Evolutionary conservation across 1,140 invertebrate genomes (phyloP).

Genomic region (Ostrea edulis): DNA sequence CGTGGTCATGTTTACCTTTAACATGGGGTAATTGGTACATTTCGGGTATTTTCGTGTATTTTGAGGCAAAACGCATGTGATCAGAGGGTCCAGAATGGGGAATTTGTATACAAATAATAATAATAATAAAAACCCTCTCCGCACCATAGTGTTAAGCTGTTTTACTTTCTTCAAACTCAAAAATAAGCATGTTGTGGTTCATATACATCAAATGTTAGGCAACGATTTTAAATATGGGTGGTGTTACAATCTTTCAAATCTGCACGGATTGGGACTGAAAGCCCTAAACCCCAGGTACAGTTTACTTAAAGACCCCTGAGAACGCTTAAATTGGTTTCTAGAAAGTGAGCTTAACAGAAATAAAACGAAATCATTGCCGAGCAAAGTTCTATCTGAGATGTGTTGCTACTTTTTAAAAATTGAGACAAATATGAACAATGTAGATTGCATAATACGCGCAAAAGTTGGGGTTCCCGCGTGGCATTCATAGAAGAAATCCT

Average conservation of each 20-base stretch:
- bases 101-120: too few relatives aligned
- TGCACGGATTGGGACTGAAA: background rate
- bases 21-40: too few relatives aligned
- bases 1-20: too few relatives aligned
- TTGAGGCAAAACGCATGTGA: too few relatives aligned
- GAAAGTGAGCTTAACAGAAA: background rate
- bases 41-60: too few relatives aligned
- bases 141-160: too few relatives aligned
- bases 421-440: conserved; percentile 9
- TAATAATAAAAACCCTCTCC: too few relatives aligned
- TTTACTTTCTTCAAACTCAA: too few relatives aligned
- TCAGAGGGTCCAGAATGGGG: too few relatives aligned
- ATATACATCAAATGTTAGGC: too few relatives aligned
- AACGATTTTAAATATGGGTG: background rate
- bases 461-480: background rate
- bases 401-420: conserved; percentile 8
- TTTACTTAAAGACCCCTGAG: background rate
- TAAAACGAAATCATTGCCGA: background rate
- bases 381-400: background rate
- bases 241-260: background rate
- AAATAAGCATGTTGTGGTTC: too few relatives aligned
- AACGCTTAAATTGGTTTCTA: background rate
- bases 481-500: background rate
- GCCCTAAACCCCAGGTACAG: background rate
- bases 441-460: background rate